Conservation (phyloP, 1,140 invertebrate genomes). For the Sarcophaga peregrina region DNA sequence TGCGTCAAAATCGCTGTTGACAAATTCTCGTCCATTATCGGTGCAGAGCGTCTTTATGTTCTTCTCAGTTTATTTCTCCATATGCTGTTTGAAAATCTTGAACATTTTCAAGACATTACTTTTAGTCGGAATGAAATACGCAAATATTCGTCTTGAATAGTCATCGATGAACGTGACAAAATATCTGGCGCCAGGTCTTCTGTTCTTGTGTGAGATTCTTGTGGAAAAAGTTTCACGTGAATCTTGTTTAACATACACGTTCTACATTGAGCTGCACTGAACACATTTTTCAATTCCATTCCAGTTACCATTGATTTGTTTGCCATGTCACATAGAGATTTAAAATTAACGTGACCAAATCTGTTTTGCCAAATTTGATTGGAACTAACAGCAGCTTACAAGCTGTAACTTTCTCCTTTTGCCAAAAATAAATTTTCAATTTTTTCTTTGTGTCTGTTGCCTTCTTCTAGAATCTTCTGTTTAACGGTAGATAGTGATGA, state of each 20-base stretch:
- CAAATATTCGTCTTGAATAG: constrained; percentile 56
- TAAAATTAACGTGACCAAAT: constrained; percentile 54
- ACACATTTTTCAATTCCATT: constrained; percentile 48
- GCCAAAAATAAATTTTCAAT: background rate
- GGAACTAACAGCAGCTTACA: background rate
- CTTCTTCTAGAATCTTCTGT: background rate
- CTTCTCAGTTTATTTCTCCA: constrained; percentile 33
- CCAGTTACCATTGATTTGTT: constrained; percentile 45
- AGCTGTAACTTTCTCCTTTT: too few species aligned
- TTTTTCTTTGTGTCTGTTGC: background rate
- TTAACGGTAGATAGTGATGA: background rate
- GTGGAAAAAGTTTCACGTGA: constrained; percentile 50
- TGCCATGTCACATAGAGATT: constrained; percentile 52
- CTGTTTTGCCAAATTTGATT: constrained; percentile 48
- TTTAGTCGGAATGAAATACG: constrained; percentile 66
- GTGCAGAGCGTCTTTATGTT: constrained; percentile 56
- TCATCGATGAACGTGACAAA: constrained; percentile 67
- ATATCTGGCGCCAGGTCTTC: constrained; percentile 55
- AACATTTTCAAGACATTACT: constrained; percentile 54
- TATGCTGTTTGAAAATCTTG: constrained; percentile 38
- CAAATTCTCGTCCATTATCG: constrained; percentile 66
- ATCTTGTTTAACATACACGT: constrained; percentile 53
- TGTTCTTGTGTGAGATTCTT: background rate
- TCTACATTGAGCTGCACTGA: constrained; percentile 47
- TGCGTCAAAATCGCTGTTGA: constrained; percentile 39